Conservation (phyloP, 2,113 vertebrate species). For the Salvelinus namaycush region DNA sequence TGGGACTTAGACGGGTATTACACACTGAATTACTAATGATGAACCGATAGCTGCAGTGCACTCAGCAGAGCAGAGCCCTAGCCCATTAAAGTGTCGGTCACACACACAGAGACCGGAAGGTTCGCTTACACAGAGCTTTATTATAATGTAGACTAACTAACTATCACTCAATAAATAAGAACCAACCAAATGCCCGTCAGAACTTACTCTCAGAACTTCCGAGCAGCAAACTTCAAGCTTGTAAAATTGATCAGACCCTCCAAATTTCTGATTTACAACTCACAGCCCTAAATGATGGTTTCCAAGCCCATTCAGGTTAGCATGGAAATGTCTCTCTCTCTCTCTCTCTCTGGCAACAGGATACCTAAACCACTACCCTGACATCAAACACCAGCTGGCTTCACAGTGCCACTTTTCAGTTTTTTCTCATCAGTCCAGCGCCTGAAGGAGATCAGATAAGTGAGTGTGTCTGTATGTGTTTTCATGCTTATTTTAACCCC, state of each 20-base stretch:
- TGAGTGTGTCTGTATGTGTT: slow-evolving; percentile 26
- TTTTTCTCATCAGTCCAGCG: slow-evolving; percentile 54
- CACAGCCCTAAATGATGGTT: slow-evolving; percentile 35
- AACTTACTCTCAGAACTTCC: background rate
- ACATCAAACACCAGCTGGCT: slow-evolving; percentile 70
- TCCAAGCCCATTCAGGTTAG: slow-evolving; percentile 31
- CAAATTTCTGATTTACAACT: slow-evolving; percentile 42
- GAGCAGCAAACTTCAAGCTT: slow-evolving; percentile 25
- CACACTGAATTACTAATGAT: slow-evolving; percentile 71
- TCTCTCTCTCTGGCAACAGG: slow-evolving; percentile 8
- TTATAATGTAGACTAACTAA: slow-evolving; percentile 5
- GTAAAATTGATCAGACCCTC: slow-evolving; percentile 7
- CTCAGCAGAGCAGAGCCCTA: slow-evolving; percentile 8
- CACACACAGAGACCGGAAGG: slow-evolving; percentile 33
- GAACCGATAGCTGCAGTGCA: slow-evolving; percentile 57
- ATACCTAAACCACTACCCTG: slow-evolving; percentile 70
- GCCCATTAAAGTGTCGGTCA: slow-evolving; percentile 38
- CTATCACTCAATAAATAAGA: slow-evolving; percentile 24
- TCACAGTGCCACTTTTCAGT: slow-evolving; percentile 65
- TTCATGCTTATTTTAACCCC: slow-evolving; percentile 52
- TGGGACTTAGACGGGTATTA: slow-evolving; percentile 67
- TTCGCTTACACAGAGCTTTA: slow-evolving; percentile 22
- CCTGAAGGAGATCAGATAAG: slow-evolving; percentile 55
- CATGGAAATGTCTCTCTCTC: slow-evolving; percentile 42
- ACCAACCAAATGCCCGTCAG: background rate